These are phyloP conservation scores for Pectinophora gossypiella DNA, from an alignment of 1,140 invertebrate genomes.

Conservation along the genomic window DNA sequence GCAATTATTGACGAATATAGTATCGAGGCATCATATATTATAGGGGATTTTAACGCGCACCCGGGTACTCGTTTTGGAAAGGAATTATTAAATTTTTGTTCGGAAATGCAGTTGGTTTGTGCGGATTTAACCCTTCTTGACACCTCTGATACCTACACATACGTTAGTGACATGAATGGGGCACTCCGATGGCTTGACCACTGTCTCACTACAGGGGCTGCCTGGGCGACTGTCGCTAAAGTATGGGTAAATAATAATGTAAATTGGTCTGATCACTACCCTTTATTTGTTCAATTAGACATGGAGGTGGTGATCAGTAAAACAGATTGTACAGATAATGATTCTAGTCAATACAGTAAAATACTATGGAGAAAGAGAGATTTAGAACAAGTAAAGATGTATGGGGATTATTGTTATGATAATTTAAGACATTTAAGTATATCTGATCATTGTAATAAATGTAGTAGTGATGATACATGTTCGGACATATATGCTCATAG, in stretches of 20 bases:
- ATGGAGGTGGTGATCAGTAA: neutral
- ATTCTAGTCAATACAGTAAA: neutral
- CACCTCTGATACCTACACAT: neutral
- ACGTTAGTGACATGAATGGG: neutral
- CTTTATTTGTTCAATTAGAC: neutral
- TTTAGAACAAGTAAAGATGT: neutral
- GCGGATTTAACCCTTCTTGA: neutral
- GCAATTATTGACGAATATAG: neutral
- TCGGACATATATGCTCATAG: neutral
- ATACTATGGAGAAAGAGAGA: neutral
- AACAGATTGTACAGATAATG: neutral
- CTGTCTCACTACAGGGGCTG: neutral
- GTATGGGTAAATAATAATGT: neutral
- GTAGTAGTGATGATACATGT: neutral
- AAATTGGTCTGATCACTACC: conserved; percentile 2
- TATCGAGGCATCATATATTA: neutral
- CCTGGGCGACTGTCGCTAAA: neutral
- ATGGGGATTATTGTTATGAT: neutral
- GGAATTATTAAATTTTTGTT: neutral
- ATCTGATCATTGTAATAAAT: neutral
- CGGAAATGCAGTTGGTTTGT: neutral
- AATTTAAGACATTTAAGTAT: neutral
- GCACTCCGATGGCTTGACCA: neutral
- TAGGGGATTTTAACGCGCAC: conserved; percentile 2
- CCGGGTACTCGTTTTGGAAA: neutral